Conservation (phyloP, 1,140 invertebrate species). For the Tribolium castaneum region DNA sequence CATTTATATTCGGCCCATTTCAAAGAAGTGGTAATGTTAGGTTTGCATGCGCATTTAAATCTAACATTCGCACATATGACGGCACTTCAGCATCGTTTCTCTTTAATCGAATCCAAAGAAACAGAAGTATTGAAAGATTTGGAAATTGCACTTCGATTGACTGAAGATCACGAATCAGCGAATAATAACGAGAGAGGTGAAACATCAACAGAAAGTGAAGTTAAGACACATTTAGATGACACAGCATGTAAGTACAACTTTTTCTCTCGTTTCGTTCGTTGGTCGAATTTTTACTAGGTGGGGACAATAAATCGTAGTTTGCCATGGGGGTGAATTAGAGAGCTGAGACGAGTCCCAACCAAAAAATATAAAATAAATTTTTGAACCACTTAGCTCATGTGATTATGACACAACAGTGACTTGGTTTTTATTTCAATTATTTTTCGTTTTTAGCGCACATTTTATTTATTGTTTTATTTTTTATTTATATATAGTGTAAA, state of each 20-base stretch:
- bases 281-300: conserved; percentile 44
- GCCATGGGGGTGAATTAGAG: conserved; percentile 32
- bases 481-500: conserved; percentile 33
- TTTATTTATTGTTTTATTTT: conserved; percentile 49
- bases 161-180: conserved; percentile 64
- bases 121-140: conserved; percentile 92
- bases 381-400: conserved; percentile 54
- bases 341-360: conserved; percentile 43
- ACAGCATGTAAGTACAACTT: conserved; percentile 6
- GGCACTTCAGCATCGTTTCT: conserved; percentile 88
- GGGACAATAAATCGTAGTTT: conserved; percentile 59
- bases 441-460: conserved; percentile 54
- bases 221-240: conserved; percentile 42
- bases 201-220: background rate
- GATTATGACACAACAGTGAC: conserved; percentile 54
- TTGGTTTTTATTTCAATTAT: conserved; percentile 46
- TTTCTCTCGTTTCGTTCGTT: no score
- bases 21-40: conserved; percentile 91
- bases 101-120: conserved; percentile 94
- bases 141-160: conserved; percentile 77
- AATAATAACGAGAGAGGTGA: conserved; percentile 50
- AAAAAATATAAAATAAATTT: conserved; percentile 9
- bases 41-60: conserved; percentile 94
- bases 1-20: conserved; percentile 99
- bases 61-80: conserved; percentile 97